Conservation (phyloP, 2,113 vertebrate species). For the Tautogolabrus adspersus region DNA sequence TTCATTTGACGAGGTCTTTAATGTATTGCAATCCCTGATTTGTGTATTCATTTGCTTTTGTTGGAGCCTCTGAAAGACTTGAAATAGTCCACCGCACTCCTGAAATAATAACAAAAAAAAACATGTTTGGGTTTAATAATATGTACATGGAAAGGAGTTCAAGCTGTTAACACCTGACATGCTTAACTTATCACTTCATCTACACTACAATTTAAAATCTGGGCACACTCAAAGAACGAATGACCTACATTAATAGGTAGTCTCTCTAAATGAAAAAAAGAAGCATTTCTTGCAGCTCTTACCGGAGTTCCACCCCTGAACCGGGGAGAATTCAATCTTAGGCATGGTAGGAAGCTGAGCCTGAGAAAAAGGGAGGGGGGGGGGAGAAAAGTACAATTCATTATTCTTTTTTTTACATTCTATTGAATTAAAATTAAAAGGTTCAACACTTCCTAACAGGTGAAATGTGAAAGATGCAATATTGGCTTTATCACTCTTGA, state of each 20-base stretch:
- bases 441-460: not conserved
- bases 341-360: conserved; percentile 88
- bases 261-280: not conserved
- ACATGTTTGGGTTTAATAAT: not conserved
- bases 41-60: conserved; percentile 85
- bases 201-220: not conserved
- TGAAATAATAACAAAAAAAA: conserved; percentile 67
- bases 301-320: conserved; percentile 93
- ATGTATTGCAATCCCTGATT: conserved; percentile 87
- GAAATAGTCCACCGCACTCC: conserved; percentile 88
- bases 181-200: not conserved
- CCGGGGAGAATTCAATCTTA: conserved; percentile 87
- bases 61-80: conserved; percentile 88
- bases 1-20: conserved; percentile 88
- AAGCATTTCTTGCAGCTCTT: conserved; percentile 54
- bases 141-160: no score
- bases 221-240: not conserved
- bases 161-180: not conserved
- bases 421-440: not conserved
- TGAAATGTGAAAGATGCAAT: not conserved
- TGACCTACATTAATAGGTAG: not conserved
- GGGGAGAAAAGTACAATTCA: not conserved
- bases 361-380: conserved; percentile 23
- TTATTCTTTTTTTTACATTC: not conserved
- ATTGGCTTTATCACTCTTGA: no score